Percentiles rank a stretch among this genome's conserved stretches.
Conservation (phyloP, 2,888 invertebrate genomes). For the Lissonota sp. region DNA sequence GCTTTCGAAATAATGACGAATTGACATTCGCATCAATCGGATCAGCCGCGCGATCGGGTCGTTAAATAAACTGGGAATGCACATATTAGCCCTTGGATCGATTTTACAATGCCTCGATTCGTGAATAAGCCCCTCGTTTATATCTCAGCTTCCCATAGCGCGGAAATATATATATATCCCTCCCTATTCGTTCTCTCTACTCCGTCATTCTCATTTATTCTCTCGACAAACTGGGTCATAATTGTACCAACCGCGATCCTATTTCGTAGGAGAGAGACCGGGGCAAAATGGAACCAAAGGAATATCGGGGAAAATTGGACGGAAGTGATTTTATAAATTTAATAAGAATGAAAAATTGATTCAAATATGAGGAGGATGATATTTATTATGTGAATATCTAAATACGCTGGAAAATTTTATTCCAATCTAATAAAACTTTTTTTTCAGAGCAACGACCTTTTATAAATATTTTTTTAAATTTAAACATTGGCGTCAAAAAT, state of each 20-base stretch:
- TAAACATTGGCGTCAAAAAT: no score
- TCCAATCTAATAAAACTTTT: no score
- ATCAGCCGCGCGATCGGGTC: neutral
- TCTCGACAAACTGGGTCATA: constrained; percentile 56
- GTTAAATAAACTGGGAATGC: neutral
- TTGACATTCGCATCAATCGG: neutral
- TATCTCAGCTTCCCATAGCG: neutral
- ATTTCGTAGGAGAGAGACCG: no score
- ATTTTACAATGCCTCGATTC: constrained; percentile 13
- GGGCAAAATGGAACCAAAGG: no score
- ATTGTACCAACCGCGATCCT: constrained; percentile 42
- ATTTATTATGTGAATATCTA: no score
- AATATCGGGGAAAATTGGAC: no score
- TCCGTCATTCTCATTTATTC: constrained; percentile 38
- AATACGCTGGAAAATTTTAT: no score
- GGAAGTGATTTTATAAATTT: no score
- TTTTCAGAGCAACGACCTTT: no score
- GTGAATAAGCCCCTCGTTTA: constrained; percentile 23
- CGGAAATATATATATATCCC: constrained; percentile 29
- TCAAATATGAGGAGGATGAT: no score
- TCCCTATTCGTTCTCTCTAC: neutral
- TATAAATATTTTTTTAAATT: no score
- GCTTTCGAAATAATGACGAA: neutral
- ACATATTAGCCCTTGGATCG: neutral
- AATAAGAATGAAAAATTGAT: no score